A percentile compares a stretch with the other conserved stretches of the same genome.
Evolutionary conservation across 2,888 invertebrate genomes (phyloP).

Genomic region (Dichetophora obliterata): DNA sequence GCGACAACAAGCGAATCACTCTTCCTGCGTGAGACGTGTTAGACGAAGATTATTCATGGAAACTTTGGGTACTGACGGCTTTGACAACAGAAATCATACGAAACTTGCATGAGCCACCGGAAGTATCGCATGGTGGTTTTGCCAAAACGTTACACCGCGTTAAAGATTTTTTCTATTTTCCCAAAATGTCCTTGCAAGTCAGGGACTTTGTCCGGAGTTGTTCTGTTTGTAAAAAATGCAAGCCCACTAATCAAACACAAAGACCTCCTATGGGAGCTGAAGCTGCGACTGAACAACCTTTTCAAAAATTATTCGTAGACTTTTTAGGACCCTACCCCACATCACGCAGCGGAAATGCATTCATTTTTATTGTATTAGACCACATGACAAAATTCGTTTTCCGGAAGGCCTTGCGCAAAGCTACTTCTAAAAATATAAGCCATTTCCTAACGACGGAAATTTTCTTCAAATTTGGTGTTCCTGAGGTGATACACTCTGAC

Average conservation of each 20-base stretch:
- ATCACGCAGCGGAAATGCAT: not conserved
- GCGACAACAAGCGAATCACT: not conserved
- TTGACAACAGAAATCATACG: not conserved
- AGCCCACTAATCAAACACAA: constrained; percentile 28
- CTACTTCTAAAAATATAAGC: constrained; percentile 14
- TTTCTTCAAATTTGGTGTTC: not conserved
- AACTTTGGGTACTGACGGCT: constrained; percentile 3
- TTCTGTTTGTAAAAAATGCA: constrained; percentile 14
- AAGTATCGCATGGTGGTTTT: constrained; percentile 27
- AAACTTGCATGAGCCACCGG: constrained; percentile 22
- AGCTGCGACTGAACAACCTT: constrained; percentile 26
- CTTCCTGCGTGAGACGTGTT: not conserved
- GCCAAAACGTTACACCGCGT: constrained; percentile 17
- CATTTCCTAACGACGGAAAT: constrained; percentile 1
- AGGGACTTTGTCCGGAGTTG: constrained; percentile 11
- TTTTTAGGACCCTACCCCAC: constrained; percentile 25
- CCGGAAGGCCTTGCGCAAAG: not conserved
- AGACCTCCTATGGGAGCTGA: constrained; percentile 38
- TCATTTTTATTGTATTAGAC: constrained; percentile 22
- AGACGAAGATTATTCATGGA: not conserved
- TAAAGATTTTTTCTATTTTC: constrained; percentile 25
- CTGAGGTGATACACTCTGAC: not conserved
- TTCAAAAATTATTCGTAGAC: constrained; percentile 20
- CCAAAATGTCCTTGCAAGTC: constrained; percentile 9
- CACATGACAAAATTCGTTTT: constrained; percentile 17